A percentile compares a stretch with the other conserved stretches of the same genome.
phyloP scores from a whole-genome alignment of 2,113 vertebrate genomes.

The Ochotona princeps region DNA sequence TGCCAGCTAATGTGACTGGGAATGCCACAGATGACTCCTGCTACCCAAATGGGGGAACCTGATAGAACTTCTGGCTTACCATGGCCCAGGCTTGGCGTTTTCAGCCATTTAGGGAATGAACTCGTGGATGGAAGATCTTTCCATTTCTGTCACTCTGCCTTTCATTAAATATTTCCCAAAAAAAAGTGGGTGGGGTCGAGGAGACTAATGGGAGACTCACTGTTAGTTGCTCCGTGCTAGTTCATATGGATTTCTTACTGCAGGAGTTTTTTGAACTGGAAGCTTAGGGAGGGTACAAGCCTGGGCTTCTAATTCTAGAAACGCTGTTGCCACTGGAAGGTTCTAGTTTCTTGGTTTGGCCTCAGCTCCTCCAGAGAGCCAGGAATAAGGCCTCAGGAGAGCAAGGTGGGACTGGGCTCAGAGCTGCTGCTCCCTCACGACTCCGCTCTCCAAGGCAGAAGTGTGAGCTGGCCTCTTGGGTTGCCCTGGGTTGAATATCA shows the following conservation, averaged over 20 bases:
- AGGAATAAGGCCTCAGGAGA: background rate
- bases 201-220: background rate
- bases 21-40: too few relatives aligned
- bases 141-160: too few relatives aligned
- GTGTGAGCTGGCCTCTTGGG: background rate
- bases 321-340: background rate
- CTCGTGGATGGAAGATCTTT: too few relatives aligned
- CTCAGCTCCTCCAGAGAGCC: constrained; percentile 6
- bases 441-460: constrained; percentile 12
- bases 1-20: too few relatives aligned
- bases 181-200: background rate
- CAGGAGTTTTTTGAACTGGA: background rate
- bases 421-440: background rate
- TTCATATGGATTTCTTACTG: background rate
- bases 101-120: too few relatives aligned
- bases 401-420: background rate
- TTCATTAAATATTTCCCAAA: too few relatives aligned
- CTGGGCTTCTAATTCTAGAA: constrained; percentile 25
- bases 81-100: too few relatives aligned
- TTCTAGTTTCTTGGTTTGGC: background rate
- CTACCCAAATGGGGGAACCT: too few relatives aligned
- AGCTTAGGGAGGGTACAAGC: background rate
- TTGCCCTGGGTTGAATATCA: background rate
- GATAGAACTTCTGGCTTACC: too few relatives aligned
- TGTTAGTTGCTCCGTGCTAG: background rate